These are phyloP conservation scores for Chrosomus eos DNA, from an alignment of 2,797 vertebrate species.

Conservation along the genomic window DNA sequence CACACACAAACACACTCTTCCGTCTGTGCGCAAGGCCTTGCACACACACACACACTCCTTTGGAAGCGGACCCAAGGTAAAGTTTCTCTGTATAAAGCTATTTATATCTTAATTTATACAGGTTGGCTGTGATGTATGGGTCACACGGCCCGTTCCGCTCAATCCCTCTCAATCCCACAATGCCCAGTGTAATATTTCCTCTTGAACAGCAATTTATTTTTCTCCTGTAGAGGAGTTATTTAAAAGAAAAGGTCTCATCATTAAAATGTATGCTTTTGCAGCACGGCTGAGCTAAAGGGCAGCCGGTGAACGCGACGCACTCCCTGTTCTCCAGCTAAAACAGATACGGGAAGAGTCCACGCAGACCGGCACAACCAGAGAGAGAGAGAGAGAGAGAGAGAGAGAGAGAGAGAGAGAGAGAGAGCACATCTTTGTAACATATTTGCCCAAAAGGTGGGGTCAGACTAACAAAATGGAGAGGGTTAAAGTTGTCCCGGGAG, in stretches of 20 bases:
- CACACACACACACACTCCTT: slow-evolving; percentile 54
- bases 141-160: slow-evolving; percentile 73
- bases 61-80: slow-evolving; percentile 73
- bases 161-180: slow-evolving; percentile 88
- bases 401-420: neutral
- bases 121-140: slow-evolving; percentile 72
- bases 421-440: slow-evolving; percentile 70
- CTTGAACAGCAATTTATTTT: slow-evolving; percentile 91
- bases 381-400: too few relatives aligned
- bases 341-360: slow-evolving; percentile 43
- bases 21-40: slow-evolving; percentile 5
- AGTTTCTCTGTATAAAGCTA: slow-evolving; percentile 74
- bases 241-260: slow-evolving; percentile 92
- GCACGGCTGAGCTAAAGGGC: slow-evolving; percentile 85
- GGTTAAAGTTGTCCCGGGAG: slow-evolving; percentile 75
- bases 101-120: slow-evolving; percentile 85
- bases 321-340: slow-evolving; percentile 88
- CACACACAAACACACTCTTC: slow-evolving; percentile 26
- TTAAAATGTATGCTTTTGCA: slow-evolving; percentile 96
- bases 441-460: slow-evolving; percentile 75
- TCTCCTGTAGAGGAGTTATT: slow-evolving; percentile 69
- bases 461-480: slow-evolving; percentile 80
- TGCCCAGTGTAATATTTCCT: slow-evolving; percentile 94
- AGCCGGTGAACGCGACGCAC: slow-evolving; percentile 76
- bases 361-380: slow-evolving; percentile 20